phyloP scores from a whole-genome alignment of 2,888 invertebrate species.

The Galerucella calmariensis region DNA sequence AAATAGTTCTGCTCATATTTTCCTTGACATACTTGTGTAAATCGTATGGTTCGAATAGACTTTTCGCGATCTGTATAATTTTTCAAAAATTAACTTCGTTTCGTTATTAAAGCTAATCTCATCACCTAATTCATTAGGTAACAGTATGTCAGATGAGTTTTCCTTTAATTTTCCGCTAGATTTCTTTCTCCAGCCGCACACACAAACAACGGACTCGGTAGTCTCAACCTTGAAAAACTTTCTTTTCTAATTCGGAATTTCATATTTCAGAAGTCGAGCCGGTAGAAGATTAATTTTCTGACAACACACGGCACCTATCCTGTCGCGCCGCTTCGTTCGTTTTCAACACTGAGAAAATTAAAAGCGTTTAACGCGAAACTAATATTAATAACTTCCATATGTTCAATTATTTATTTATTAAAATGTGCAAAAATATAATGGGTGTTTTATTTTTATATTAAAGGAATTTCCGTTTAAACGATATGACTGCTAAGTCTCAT shows the following conservation, averaged over 20 bases:
- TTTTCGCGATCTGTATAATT: no score
- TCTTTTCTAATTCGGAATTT: slow-evolving; percentile 36
- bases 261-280: slow-evolving; percentile 40
- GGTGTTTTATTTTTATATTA: no score
- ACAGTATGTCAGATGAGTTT: slow-evolving; percentile 1
- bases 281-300: slow-evolving; percentile 48
- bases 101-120: neutral
- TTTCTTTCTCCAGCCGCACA: slow-evolving; percentile 10
- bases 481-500: no score
- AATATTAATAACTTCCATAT: no score
- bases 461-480: no score
- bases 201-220: slow-evolving; percentile 6
- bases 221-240: slow-evolving; percentile 24
- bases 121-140: slow-evolving; percentile 11
- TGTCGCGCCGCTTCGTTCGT: slow-evolving; percentile 8
- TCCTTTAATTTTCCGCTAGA: slow-evolving; percentile 20
- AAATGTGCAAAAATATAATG: no score
- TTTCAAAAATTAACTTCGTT: no score
- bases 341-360: slow-evolving; percentile 6
- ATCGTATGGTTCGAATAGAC: no score
- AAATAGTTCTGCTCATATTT: no score
- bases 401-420: no score
- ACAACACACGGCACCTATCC: slow-evolving; percentile 40
- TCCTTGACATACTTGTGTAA: no score
- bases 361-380: no score